Conservation (phyloP, 2,797 vertebrate species). For the Cirrhinus mrigala region DNA sequence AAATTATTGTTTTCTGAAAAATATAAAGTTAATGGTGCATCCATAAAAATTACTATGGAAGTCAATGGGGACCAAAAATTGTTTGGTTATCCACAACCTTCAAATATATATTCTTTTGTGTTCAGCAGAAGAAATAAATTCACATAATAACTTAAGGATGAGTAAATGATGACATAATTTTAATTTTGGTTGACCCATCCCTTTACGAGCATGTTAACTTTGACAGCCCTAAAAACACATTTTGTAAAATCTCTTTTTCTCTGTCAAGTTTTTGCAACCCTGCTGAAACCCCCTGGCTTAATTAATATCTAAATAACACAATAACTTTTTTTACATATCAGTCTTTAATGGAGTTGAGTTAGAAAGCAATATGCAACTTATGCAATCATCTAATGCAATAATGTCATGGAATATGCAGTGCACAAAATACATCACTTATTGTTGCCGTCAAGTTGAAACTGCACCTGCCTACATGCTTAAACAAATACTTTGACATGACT, state of each 20-base stretch:
- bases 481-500: constrained; percentile 1
- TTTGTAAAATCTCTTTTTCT: background rate
- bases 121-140: too few species aligned
- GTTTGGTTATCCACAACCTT: too few species aligned
- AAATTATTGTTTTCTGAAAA: background rate
- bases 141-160: too few species aligned
- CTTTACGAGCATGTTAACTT: background rate
- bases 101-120: too few species aligned
- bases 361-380: background rate
- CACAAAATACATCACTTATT: background rate
- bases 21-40: background rate
- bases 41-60: background rate
- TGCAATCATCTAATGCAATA: background rate
- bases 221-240: background rate
- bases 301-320: background rate
- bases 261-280: background rate
- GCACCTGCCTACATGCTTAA: background rate
- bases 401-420: background rate
- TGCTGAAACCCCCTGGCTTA: background rate
- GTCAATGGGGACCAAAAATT: too few species aligned
- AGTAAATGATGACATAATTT: background rate
- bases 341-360: background rate
- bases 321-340: background rate
- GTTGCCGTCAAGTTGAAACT: background rate
- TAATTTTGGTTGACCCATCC: background rate